Evolutionary conservation across 1,140 invertebrate species (phyloP).

Genomic region (Mesaphorura yosii): DNA sequence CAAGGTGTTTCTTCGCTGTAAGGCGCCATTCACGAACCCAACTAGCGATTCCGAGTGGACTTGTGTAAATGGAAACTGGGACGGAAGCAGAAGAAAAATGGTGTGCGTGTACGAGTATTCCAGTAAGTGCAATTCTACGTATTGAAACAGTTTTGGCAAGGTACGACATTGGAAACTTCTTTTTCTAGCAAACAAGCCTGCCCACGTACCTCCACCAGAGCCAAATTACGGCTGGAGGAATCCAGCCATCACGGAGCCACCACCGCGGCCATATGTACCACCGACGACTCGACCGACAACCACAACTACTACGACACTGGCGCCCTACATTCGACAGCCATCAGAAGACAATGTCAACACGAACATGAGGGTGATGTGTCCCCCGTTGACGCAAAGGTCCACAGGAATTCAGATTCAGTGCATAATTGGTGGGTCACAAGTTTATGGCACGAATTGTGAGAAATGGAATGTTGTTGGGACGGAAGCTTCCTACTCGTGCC

Average conservation of each 20-base stretch:
- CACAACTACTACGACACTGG: neutral
- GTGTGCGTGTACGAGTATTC: conserved; percentile 6
- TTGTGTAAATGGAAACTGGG: conserved; percentile 17
- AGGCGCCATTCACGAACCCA: conserved; percentile 2
- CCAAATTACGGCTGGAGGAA: neutral
- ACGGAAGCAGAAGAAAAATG: conserved; percentile 10
- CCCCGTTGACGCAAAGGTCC: conserved; percentile 7
- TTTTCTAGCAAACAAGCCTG: too few relatives aligned
- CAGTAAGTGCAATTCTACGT: neutral
- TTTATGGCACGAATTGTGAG: conserved; percentile 5
- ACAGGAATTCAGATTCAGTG: conserved; percentile 15
- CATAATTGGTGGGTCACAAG: neutral
- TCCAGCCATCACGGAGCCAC: neutral
- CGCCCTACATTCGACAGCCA: too few relatives aligned
- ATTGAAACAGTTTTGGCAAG: too few relatives aligned
- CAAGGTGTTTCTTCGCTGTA: conserved; percentile 6
- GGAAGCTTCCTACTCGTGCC: conserved; percentile 18
- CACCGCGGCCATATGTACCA: neutral
- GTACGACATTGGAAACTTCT: too few relatives aligned
- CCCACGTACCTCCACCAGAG: too few relatives aligned
- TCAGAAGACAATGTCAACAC: too few relatives aligned
- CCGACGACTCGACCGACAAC: neutral
- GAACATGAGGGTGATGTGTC: too few relatives aligned
- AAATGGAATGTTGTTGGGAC: conserved; percentile 1
- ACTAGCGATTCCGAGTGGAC: conserved; percentile 4